Evolutionary conservation across 2,113 vertebrate species (phyloP).

Genomic region (Thryonomys swinderianus): DNA sequence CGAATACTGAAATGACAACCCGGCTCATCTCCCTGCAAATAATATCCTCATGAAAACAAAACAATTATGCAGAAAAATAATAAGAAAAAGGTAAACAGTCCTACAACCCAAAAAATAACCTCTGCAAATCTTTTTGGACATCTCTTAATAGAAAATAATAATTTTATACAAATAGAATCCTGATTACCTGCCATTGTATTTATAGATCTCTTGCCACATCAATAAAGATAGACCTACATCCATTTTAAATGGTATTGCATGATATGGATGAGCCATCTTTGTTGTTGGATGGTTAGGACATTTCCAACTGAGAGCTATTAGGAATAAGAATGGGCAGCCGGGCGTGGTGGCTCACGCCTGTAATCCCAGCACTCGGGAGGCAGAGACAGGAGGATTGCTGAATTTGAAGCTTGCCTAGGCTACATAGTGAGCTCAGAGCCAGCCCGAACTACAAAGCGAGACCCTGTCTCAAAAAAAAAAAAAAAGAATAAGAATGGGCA

Average conservation of each 20-base stretch:
- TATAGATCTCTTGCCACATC: neutral
- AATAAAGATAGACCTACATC: neutral
- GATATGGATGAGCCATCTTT: slow-evolving; percentile 62
- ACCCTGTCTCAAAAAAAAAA: no score
- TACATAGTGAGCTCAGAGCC: no score
- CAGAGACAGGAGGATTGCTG: no score
- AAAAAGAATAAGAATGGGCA: no score
- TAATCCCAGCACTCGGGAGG: no score
- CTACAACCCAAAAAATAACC: neutral
- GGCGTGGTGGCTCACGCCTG: no score
- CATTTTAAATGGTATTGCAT: slow-evolving; percentile 52
- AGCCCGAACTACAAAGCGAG: no score
- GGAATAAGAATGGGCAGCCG: neutral
- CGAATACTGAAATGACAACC: neutral
- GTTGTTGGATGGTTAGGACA: slow-evolving; percentile 60
- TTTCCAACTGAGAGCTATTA: slow-evolving; percentile 51
- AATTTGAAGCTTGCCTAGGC: no score
- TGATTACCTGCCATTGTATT: neutral
- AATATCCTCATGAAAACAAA: slow-evolving; percentile 33
- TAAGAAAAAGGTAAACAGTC: neutral
- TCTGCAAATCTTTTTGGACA: neutral
- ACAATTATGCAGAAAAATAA: neutral
- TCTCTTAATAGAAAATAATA: slow-evolving; percentile 28
- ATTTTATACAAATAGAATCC: neutral
- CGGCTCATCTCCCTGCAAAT: neutral